Evolutionary conservation across 1,140 invertebrate species (phyloP).

Genomic region (Antheraea pernyi): DNA sequence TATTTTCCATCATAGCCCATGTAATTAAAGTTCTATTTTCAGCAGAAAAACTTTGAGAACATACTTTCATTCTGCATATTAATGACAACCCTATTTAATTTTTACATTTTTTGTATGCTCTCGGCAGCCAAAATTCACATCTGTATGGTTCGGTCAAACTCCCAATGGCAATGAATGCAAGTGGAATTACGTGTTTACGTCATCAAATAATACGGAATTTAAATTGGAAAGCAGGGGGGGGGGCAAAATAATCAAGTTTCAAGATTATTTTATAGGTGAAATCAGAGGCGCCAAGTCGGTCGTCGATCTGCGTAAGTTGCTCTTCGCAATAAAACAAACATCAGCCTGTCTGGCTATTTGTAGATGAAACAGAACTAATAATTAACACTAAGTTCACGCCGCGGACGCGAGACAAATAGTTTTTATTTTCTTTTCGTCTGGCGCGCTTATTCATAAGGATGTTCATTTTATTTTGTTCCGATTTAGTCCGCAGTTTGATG

Average conservation of each 20-base stretch:
- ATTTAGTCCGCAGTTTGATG: too few species aligned
- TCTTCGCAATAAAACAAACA: slow-evolving; percentile 11
- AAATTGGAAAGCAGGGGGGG: neutral
- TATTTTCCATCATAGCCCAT: neutral
- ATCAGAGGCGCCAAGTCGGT: neutral
- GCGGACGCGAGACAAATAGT: neutral
- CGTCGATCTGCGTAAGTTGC: neutral
- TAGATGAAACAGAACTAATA: slow-evolving; percentile 9
- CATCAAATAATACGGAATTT: too few species aligned
- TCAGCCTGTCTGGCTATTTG: slow-evolving; percentile 14
- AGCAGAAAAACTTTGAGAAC: too few species aligned
- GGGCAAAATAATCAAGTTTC: neutral
- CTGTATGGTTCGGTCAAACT: too few species aligned
- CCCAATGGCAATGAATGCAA: too few species aligned
- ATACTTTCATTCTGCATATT: too few species aligned
- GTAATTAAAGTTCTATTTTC: too few species aligned
- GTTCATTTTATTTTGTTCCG: neutral
- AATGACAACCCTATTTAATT: too few species aligned
- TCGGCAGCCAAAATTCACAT: too few species aligned
- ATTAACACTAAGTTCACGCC: slow-evolving; percentile 2
- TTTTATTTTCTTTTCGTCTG: slow-evolving; percentile 10
- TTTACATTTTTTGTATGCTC: too few species aligned
- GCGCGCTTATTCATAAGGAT: neutral
- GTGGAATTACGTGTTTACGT: neutral
- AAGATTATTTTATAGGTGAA: neutral